Evolutionary conservation across 1,140 invertebrate genomes (phyloP).

Genomic region (Pogonus chalceus): DNA sequence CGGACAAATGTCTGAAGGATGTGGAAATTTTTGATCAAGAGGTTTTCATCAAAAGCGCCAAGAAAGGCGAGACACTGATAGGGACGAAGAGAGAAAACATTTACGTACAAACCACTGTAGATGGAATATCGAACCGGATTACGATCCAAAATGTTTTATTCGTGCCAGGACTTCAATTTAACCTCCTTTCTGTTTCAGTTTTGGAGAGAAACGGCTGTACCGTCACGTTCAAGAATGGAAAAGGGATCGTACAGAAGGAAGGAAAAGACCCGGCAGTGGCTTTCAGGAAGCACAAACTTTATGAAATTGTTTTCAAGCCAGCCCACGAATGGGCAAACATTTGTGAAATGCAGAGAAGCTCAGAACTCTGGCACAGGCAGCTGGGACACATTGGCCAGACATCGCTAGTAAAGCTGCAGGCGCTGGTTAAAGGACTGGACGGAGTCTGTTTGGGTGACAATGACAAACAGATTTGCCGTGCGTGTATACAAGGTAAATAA

Average conservation of each 20-base stretch:
- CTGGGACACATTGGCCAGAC: neutral
- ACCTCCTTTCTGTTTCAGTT: neutral
- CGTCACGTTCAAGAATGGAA: neutral
- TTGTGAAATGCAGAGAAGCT: neutral
- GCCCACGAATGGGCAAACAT: neutral
- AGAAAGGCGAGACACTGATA: too few species aligned
- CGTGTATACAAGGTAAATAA: slow-evolving; percentile 19
- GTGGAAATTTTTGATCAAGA: too few species aligned
- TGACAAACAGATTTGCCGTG: too few species aligned
- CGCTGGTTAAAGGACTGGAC: neutral
- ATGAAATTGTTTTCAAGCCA: neutral
- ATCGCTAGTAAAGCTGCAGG: neutral
- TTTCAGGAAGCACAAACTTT: neutral
- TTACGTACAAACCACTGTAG: too few species aligned
- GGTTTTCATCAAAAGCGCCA: too few species aligned
- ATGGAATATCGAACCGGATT: neutral
- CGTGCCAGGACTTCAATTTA: slow-evolving; percentile 5
- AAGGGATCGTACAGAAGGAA: neutral
- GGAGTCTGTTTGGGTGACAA: neutral
- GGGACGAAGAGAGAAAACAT: too few species aligned
- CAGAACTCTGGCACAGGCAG: neutral
- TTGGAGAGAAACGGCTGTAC: neutral
- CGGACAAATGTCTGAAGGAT: too few species aligned
- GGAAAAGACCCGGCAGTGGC: neutral
- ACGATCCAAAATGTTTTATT: slow-evolving; percentile 15